Evolutionary conservation across 1,140 invertebrate genomes (phyloP), one percentile per base, ranked within the genome.

Genomic region (Maconellicoccus hirsutus): DNA sequence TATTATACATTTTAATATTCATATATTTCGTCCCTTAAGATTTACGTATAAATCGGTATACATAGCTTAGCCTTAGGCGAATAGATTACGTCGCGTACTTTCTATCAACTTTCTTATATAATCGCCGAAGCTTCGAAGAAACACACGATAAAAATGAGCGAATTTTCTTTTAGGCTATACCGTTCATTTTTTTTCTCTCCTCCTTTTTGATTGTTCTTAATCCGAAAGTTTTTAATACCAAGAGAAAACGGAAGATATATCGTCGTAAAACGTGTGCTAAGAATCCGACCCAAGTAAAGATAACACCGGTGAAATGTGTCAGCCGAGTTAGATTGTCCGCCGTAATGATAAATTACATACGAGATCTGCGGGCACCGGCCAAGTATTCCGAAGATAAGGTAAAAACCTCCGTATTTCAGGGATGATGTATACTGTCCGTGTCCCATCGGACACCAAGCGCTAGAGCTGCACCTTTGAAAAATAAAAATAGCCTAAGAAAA

Each of bases 221-320:
- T 66, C 61, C 61, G 3, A 66, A 66, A 66, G 19, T 66, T 66
- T 66, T 66, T 66, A 66, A 66, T 66, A 66, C 61, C 61, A 23
- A 66, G 61, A 23, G 25, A 66, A 26, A 66, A 66, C 22, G 61
- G 16, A 66, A 66, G 61, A 66, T 66, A 26, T 66, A 66, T 66
- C 10, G 21, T 4, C 6, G 61, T 66, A 10, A 66, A 26, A 66
- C 61, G 61, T 66, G 61, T 25, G 61, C 25, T 66, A 66, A 26
- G 25, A 66, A 66, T 25, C 19, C 61, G 2, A 23, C 22, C 6
- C 16, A 59, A 59, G 61, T 8, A 26, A 10, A 66, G 61, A 66
- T 66, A 66, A 66, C 61, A 66, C 22, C 61, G 61, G 22, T 66
- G 61, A 66, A 66, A 66, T 66, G 61, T 66, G 61, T 66, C 61